Percentiles rank a stretch among this genome's conserved stretches.
Evolutionary conservation across 2,113 vertebrate species (phyloP).

Genomic region (Apaloderma vittatum): DNA sequence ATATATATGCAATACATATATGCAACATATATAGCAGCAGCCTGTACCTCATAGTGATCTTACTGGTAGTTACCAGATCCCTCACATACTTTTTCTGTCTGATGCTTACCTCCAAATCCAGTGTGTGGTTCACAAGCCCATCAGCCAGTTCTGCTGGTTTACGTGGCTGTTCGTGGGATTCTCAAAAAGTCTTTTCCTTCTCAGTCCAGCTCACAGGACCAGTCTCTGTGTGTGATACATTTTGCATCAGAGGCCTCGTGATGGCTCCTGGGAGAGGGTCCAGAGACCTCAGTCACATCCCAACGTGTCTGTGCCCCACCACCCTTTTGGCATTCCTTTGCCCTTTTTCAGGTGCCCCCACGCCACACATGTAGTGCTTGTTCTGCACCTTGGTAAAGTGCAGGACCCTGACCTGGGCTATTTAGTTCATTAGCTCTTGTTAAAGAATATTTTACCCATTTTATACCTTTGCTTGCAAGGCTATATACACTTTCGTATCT

Average conservation of each 20-base stretch:
- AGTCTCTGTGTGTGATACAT: neutral
- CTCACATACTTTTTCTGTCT: neutral
- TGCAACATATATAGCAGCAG: neutral
- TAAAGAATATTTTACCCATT: neutral
- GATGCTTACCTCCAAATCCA: neutral
- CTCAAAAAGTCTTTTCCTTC: neutral
- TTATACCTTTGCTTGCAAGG: neutral
- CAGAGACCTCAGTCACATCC: no score
- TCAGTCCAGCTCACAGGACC: fast-evolving
- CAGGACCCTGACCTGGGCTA: neutral
- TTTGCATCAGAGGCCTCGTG: neutral
- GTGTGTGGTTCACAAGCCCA: neutral
- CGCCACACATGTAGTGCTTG: fast-evolving
- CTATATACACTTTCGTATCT: neutral
- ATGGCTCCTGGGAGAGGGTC: neutral
- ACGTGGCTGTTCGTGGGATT: neutral
- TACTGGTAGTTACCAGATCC: neutral
- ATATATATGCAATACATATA: no score
- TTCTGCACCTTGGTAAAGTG: neutral
- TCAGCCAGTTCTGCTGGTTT: fast-evolving
- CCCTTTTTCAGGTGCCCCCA: neutral
- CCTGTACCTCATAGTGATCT: neutral
- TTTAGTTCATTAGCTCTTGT: neutral
- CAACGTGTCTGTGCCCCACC: neutral
- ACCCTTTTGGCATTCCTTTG: neutral